Conservation (phyloP, 2,888 invertebrate genomes). For the Julus scandinavius region DNA sequence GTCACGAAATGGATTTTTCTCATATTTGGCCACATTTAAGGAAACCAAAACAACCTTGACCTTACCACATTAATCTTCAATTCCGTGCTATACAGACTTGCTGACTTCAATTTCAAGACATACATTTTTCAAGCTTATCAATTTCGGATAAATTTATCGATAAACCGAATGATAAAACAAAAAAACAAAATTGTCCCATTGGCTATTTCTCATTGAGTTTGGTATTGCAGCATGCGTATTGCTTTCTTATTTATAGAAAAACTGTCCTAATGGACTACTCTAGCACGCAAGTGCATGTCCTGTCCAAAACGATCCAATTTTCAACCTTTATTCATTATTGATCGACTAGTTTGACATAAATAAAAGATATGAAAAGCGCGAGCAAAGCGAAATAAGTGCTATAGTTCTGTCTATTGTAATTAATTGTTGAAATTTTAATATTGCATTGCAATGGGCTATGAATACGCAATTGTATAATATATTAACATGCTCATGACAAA, state of each 20-base stretch:
- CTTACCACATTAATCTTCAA: background rate
- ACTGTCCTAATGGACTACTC: background rate
- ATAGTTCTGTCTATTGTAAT: background rate
- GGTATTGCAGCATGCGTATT: background rate
- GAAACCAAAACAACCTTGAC: background rate
- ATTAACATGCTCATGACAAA: background rate
- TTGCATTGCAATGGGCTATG: background rate
- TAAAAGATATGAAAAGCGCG: background rate
- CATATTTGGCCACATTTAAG: no score
- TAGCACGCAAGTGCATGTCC: background rate
- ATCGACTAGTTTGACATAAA: slow-evolving; percentile 19
- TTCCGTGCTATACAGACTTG: background rate
- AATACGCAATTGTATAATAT: background rate
- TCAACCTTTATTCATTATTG: slow-evolving; percentile 33
- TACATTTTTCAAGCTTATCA: background rate
- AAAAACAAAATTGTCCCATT: background rate
- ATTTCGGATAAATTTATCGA: slow-evolving; percentile 3
- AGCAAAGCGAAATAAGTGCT: background rate
- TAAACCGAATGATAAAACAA: background rate
- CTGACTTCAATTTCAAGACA: background rate
- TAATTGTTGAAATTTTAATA: slow-evolving; percentile 33
- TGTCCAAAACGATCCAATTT: slow-evolving; percentile 21
- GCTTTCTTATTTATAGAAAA: background rate
- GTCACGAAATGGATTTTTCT: no score
- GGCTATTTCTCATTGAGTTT: background rate